Percentiles rank a stretch among this genome's conserved stretches.
Conservation (phyloP, 2,888 invertebrate genomes). For the Penaeus monodon region DNA sequence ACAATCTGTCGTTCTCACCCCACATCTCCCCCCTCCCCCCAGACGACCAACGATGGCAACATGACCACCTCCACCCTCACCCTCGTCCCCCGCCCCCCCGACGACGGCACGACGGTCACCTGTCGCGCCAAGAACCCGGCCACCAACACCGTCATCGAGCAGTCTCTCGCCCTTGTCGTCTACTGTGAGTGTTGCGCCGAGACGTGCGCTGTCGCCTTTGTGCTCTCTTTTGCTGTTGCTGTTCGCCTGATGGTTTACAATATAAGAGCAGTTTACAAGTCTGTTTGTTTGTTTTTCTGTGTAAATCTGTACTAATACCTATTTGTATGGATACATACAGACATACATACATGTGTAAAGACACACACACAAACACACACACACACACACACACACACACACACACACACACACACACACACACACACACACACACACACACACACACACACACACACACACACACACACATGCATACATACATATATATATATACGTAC, state of each 20-base stretch:
- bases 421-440: not conserved
- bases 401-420: not conserved
- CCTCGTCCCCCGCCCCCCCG: slow-evolving; percentile 81
- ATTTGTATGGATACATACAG: too few relatives aligned
- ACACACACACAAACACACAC: not conserved
- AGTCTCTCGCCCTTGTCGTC: slow-evolving; percentile 42
- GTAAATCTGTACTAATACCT: not conserved
- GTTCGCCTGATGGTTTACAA: too few relatives aligned
- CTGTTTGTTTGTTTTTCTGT: not conserved
- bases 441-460: not conserved
- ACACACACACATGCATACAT: not conserved
- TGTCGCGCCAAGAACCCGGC: slow-evolving; percentile 84
- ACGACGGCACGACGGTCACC: slow-evolving; percentile 83
- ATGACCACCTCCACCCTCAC: slow-evolving; percentile 82
- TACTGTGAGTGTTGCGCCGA: slow-evolving; percentile 40
- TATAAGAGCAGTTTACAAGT: too few relatives aligned
- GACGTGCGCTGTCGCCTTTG: not conserved
- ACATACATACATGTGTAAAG: not conserved
- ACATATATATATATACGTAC: not conserved
- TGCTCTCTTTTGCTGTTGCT: too few relatives aligned
- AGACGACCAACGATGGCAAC: slow-evolving; percentile 81
- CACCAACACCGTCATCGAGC: slow-evolving; percentile 56
- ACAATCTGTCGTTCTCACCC: too few relatives aligned
- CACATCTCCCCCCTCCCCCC: not conserved
- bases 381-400: not conserved